Conservation (phyloP, 2,113 vertebrate genomes). For the Petrocephalus microphthalmus region DNA sequence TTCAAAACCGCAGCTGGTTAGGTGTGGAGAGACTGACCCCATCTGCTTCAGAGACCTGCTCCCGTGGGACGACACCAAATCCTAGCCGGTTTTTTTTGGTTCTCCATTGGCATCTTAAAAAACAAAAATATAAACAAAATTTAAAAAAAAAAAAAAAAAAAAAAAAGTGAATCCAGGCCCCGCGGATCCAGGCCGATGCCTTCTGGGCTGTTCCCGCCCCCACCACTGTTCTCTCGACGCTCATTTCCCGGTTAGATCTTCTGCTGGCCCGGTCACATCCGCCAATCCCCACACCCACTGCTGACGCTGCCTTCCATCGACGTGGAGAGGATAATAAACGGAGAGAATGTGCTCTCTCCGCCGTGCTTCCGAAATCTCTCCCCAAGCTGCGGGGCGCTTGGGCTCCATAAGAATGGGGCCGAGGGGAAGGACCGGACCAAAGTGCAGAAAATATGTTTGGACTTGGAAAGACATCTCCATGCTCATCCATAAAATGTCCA, state of each 20-base stretch:
- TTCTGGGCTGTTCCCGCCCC: neutral
- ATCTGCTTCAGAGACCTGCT: neutral
- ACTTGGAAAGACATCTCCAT: neutral
- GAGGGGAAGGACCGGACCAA: neutral
- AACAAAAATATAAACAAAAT: neutral
- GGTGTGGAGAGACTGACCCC: neutral
- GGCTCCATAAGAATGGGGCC: neutral
- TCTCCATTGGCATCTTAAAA: neutral
- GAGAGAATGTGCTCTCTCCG: neutral
- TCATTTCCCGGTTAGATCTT: neutral
- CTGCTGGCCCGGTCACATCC: neutral
- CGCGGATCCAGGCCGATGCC: no score
- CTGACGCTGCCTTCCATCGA: neutral
- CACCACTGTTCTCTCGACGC: neutral
- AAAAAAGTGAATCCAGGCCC: neutral
- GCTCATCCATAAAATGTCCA: neutral
- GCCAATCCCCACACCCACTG: neutral
- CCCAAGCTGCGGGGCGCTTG: neutral
- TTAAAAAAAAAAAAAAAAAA: neutral
- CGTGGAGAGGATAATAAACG: neutral
- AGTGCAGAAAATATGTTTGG: neutral
- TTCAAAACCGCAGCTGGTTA: neutral
- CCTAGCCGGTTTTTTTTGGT: neutral
- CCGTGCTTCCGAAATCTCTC: neutral
- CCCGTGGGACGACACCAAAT: neutral